A percentile compares a stretch with the other conserved stretches of the same genome.
Evolutionary conservation across 1,140 invertebrate genomes (phyloP).

Genomic region (Drosophila malerkotliana): DNA sequence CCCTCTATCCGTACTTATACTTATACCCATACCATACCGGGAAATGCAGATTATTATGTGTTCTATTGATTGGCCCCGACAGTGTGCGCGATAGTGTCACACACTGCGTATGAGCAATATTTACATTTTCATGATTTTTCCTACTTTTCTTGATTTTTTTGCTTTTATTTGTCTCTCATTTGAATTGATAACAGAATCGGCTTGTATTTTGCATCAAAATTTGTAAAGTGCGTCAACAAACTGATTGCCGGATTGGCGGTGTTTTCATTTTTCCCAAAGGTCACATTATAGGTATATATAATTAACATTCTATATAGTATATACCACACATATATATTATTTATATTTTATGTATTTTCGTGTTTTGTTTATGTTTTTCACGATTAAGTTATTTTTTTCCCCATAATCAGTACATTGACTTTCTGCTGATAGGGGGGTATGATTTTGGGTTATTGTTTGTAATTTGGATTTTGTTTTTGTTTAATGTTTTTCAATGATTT

Average conservation of each 20-base stretch:
- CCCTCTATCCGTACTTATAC: no score
- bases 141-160: neutral
- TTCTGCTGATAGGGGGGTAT: constrained; percentile 1
- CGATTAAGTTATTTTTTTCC: constrained; percentile 11
- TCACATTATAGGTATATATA: constrained; percentile 4
- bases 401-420: constrained; percentile 45
- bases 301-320: constrained; percentile 6
- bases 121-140: neutral
- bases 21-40: neutral
- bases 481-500: neutral
- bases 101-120: constrained; percentile 34
- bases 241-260: constrained; percentile 31
- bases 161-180: constrained; percentile 5
- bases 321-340: constrained; percentile 2
- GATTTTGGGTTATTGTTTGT: neutral
- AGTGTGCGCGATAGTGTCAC: no score
- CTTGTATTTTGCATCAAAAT: constrained; percentile 6
- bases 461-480: neutral
- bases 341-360: constrained; percentile 18
- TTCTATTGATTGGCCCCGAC: constrained; percentile 10
- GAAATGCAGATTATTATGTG: constrained; percentile 9
- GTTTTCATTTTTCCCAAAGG: constrained; percentile 14
- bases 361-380: constrained; percentile 18
- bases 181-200: constrained; percentile 42
- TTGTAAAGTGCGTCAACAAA: constrained; percentile 37